Evolutionary conservation across 2,113 vertebrate species (phyloP).

Genomic region (Acrocephalus kingi): DNA sequence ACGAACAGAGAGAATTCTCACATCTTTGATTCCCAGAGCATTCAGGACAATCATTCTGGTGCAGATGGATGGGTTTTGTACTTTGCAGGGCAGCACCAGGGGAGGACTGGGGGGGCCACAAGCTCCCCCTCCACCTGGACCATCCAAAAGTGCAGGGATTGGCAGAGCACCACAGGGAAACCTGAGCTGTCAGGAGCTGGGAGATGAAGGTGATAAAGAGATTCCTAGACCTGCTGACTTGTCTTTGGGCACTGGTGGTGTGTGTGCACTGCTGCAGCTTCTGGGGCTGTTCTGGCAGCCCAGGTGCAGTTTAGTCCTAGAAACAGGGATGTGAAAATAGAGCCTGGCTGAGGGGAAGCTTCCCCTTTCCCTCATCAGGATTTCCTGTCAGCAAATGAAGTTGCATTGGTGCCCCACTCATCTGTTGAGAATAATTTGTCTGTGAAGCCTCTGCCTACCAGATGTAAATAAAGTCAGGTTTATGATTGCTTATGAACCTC

Average conservation of each 20-base stretch:
- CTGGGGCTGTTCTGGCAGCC: background rate
- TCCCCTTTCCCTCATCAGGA: background rate
- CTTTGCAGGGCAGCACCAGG: background rate
- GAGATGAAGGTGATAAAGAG: background rate
- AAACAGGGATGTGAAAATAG: background rate
- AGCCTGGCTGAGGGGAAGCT: background rate
- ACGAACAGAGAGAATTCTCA: background rate
- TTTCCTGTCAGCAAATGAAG: background rate
- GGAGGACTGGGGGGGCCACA: background rate
- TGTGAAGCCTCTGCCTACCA: background rate
- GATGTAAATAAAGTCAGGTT: background rate
- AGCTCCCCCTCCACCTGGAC: background rate
- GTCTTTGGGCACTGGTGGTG: background rate
- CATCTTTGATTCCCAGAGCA: background rate
- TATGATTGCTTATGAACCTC: background rate
- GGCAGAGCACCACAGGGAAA: background rate
- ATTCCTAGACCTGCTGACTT: background rate
- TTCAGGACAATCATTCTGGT: background rate
- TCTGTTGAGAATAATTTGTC: background rate
- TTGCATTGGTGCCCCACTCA: background rate
- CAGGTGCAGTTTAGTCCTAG: background rate
- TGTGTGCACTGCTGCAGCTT: background rate
- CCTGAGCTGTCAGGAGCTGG: background rate
- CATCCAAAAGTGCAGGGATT: background rate
- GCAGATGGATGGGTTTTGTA: fast-evolving